Evolutionary conservation across 2,113 vertebrate species (phyloP).

Genomic region (Pelusios castaneus): DNA sequence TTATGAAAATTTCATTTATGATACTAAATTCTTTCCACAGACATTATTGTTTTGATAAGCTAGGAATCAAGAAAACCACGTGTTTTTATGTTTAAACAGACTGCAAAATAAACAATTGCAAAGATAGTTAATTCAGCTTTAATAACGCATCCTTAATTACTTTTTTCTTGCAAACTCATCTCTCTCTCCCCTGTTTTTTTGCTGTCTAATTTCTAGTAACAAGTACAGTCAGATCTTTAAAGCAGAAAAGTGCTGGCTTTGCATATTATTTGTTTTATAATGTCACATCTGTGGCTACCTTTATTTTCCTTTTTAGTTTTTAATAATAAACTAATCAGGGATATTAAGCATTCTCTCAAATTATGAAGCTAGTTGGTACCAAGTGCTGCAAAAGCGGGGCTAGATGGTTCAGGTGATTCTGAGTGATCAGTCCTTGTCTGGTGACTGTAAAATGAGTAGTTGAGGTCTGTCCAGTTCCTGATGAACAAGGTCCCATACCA

Average conservation of each 20-base stretch:
- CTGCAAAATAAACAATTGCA: not conserved
- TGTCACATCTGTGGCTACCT: not conserved
- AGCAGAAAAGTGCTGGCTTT: not conserved
- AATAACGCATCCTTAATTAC: not conserved
- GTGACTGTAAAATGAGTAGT: not conserved
- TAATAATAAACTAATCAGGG: not conserved
- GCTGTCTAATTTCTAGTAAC: not conserved
- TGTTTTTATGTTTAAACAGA: not conserved
- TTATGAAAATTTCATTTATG: not conserved
- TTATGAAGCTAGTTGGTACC: not conserved
- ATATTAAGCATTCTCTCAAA: not conserved
- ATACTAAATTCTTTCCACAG: not conserved
- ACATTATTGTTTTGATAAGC: not conserved
- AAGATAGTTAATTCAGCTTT: not conserved
- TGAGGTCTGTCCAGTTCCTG: not conserved
- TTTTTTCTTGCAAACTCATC: too few relatives aligned
- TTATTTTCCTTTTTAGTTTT: not conserved
- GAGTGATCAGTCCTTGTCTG: not conserved
- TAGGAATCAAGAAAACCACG: not conserved
- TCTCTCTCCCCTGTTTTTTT: not conserved
- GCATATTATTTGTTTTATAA: not conserved
- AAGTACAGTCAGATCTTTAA: not conserved
- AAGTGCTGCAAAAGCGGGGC: not conserved
- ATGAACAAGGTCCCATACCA: not conserved
- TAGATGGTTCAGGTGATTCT: not conserved